These are phyloP conservation scores for Anolis sagrei DNA, from an alignment of 2,113 vertebrate genomes.

Conservation along the genomic window DNA sequence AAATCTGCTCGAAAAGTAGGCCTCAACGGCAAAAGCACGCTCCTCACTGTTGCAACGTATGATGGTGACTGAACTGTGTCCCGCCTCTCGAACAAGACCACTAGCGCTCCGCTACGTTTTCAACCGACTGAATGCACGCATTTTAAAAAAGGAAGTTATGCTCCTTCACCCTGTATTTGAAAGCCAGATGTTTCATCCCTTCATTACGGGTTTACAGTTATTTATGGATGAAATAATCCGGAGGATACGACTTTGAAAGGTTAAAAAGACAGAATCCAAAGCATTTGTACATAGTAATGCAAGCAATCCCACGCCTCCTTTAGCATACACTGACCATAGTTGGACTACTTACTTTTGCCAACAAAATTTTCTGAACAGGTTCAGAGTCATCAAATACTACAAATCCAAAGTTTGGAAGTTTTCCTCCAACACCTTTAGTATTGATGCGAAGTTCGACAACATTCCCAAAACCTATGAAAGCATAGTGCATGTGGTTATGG, in stretches of 20 bases:
- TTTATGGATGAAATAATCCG: neutral
- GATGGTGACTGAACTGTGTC: too few relatives aligned
- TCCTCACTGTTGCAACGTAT: too few relatives aligned
- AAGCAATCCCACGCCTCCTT: neutral
- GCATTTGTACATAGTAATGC: neutral
- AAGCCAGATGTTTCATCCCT: neutral
- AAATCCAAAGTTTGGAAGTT: slow-evolving; percentile 98
- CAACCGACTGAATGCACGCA: too few relatives aligned
- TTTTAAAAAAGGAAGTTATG: too few relatives aligned
- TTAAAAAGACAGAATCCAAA: neutral
- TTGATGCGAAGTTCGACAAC: slow-evolving; percentile 98
- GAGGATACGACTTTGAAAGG: neutral
- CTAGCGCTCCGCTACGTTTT: too few relatives aligned
- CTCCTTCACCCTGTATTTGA: too few relatives aligned
- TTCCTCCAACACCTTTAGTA: slow-evolving; percentile 96
- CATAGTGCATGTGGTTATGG: slow-evolving; percentile 3
- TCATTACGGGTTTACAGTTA: neutral
- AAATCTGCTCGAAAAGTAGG: too few relatives aligned
- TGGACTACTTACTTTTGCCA: slow-evolving; percentile 91
- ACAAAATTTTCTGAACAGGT: slow-evolving; percentile 95
- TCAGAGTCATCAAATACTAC: slow-evolving; percentile 98
- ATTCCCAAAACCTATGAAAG: slow-evolving; percentile 88
- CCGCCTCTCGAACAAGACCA: too few relatives aligned
- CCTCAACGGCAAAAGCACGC: too few relatives aligned
- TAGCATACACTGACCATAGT: neutral